phyloP scores from a whole-genome alignment of 2,888 invertebrate species.

The Oegoconia quadripuncta region DNA sequence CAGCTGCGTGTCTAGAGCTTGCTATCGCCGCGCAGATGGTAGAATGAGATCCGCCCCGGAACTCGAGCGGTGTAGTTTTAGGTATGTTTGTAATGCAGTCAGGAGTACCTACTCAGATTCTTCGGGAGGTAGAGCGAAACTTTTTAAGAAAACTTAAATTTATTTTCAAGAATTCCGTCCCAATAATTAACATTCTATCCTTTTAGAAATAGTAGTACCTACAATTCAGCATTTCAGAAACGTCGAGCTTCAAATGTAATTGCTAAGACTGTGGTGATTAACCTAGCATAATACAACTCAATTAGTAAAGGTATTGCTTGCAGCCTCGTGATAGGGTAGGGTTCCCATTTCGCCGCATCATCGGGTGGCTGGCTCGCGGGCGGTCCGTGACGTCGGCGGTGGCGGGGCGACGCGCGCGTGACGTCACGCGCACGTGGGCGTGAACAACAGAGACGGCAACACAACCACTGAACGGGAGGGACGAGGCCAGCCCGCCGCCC shows the following conservation, averaged over 20 bases:
- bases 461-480: slow-evolving; percentile 33
- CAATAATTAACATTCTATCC: neutral
- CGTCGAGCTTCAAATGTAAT: too few species aligned
- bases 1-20: slow-evolving; percentile 44
- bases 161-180: neutral
- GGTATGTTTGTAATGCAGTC: too few species aligned
- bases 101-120: too few species aligned
- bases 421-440: slow-evolving; percentile 72
- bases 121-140: too few species aligned
- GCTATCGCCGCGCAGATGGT: slow-evolving; percentile 43
- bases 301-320: slow-evolving; percentile 5
- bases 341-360: slow-evolving; percentile 26
- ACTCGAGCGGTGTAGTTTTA: too few species aligned
- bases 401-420: slow-evolving; percentile 47
- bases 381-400: slow-evolving; percentile 56
- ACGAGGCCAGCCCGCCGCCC: slow-evolving; percentile 30
- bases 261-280: neutral
- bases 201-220: too few species aligned
- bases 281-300: too few species aligned
- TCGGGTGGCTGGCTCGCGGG: slow-evolving; percentile 32
- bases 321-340: slow-evolving; percentile 24
- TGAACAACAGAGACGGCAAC: slow-evolving; percentile 49
- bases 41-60: slow-evolving; percentile 30
- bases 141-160: too few species aligned
- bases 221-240: too few species aligned